Percentiles rank a stretch among this genome's conserved stretches.
Evolutionary conservation across 1,140 invertebrate species (phyloP).

Genomic region (Brevipalpus yothersi): DNA sequence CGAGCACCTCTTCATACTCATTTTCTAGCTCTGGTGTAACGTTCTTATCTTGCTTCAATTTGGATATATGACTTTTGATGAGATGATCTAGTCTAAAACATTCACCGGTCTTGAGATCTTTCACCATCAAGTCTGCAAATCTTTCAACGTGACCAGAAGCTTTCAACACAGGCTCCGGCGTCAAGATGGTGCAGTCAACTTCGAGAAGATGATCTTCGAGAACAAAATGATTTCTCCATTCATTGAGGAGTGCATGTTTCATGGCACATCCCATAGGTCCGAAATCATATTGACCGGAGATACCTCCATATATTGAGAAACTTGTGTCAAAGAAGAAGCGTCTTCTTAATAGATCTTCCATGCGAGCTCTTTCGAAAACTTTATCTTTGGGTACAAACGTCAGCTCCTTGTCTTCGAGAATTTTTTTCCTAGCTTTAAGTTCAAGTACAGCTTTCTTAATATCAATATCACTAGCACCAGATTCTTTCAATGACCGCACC

Average conservation of each 20-base stretch:
- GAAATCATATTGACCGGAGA: slow-evolving; percentile 76
- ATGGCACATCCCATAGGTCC: slow-evolving; percentile 98
- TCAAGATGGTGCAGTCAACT: slow-evolving; percentile 90
- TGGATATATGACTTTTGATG: slow-evolving; percentile 89
- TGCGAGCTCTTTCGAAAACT: slow-evolving; percentile 65
- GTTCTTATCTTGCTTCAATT: slow-evolving; percentile 61
- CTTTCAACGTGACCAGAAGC: slow-evolving; percentile 96
- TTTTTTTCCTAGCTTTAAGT: slow-evolving; percentile 66
- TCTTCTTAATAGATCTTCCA: slow-evolving; percentile 92
- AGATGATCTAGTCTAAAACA: slow-evolving; percentile 93
- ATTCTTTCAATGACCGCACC: slow-evolving; percentile 57
- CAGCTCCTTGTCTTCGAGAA: slow-evolving; percentile 78
- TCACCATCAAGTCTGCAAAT: slow-evolving; percentile 98
- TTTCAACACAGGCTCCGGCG: slow-evolving; percentile 83
- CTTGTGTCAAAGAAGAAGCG: slow-evolving; percentile 96
- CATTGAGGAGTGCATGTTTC: slow-evolving; percentile 74
- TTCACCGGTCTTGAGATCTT: slow-evolving; percentile 81
- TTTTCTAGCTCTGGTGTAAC: slow-evolving; percentile 36
- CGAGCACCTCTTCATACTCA: slow-evolving; percentile 51
- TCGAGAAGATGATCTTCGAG: slow-evolving; percentile 95
- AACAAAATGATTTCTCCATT: slow-evolving; percentile 90
- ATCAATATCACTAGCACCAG: slow-evolving; percentile 64
- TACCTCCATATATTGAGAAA: slow-evolving; percentile 96
- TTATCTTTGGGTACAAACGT: slow-evolving; percentile 39
- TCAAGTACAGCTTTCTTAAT: slow-evolving; percentile 80